Percentiles rank a stretch among this genome's conserved stretches.
Evolutionary conservation across 2,113 vertebrate species (phyloP).

Genomic region (Daphoenositta chrysoptera): DNA sequence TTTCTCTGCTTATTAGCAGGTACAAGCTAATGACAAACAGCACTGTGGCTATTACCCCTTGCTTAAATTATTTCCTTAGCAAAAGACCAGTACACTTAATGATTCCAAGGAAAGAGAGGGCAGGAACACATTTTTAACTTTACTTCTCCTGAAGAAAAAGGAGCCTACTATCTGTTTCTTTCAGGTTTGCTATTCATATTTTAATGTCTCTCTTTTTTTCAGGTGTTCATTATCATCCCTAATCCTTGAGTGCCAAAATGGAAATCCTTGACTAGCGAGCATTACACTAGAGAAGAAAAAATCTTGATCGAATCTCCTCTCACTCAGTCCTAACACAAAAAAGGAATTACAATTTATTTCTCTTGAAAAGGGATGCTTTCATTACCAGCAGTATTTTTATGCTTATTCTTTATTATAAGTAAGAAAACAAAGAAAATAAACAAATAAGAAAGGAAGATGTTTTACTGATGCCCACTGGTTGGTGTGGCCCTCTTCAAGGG

Average conservation of each 20-base stretch:
- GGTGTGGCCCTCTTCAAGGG: background rate
- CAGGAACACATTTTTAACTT: background rate
- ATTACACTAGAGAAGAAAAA: background rate
- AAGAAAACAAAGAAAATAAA: background rate
- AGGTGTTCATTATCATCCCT: background rate
- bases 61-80: conserved; percentile 6
- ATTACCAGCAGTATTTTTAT: background rate
- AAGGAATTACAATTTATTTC: background rate
- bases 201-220: background rate
- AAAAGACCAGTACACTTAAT: background rate
- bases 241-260: background rate
- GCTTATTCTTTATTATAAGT: background rate
- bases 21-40: conserved; percentile 44
- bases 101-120: background rate
- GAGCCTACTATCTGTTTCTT: background rate
- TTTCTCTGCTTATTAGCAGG: conserved; percentile 30
- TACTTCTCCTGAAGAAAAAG: background rate
- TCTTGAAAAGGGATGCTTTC: background rate
- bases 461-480: background rate
- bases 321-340: background rate
- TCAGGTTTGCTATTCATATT: background rate
- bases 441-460: background rate
- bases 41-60: background rate
- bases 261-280: background rate
- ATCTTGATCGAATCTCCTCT: background rate